A percentile compares a stretch with the other conserved stretches of the same genome.
Conservation (phyloP, 2,888 invertebrate genomes). For the Anthophora plumipes region DNA sequence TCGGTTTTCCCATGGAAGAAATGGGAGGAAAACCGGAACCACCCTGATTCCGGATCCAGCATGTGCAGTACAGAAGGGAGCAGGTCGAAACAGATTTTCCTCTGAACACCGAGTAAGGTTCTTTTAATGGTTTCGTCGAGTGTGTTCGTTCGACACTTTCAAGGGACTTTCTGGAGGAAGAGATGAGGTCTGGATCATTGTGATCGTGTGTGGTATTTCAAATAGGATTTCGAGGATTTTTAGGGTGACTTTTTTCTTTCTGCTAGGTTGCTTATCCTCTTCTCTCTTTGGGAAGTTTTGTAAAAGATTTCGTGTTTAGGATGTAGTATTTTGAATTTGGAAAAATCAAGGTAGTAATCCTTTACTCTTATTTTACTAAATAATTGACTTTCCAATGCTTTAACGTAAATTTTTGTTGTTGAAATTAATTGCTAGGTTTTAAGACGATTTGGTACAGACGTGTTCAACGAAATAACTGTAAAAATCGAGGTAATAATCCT, state of each 20-base stretch:
- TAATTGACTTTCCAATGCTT: too few species aligned
- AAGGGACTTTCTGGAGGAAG: background rate
- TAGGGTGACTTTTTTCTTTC: background rate
- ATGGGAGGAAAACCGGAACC: conserved; percentile 66
- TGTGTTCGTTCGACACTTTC: conserved; percentile 25
- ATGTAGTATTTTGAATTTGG: background rate
- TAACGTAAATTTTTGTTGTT: too few species aligned
- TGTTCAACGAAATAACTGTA: too few species aligned
- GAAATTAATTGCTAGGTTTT: too few species aligned
- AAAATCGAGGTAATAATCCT: too few species aligned
- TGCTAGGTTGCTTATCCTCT: background rate
- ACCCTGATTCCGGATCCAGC: conserved; percentile 69
- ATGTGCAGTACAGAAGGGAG: conserved; percentile 62
- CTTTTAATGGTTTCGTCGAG: conserved; percentile 6
- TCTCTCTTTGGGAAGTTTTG: background rate
- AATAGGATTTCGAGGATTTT: background rate
- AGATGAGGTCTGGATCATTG: background rate
- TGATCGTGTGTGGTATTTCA: background rate
- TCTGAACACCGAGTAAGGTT: background rate
- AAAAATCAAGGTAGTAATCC: too few species aligned
- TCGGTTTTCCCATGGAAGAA: conserved; percentile 46
- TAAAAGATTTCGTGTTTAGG: background rate
- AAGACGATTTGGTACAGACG: too few species aligned
- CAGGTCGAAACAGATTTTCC: conserved; percentile 59
- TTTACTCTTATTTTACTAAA: too few species aligned